Evolutionary conservation across 1,140 invertebrate species (phyloP).

Genomic region (Contarinia nasturtii): DNA sequence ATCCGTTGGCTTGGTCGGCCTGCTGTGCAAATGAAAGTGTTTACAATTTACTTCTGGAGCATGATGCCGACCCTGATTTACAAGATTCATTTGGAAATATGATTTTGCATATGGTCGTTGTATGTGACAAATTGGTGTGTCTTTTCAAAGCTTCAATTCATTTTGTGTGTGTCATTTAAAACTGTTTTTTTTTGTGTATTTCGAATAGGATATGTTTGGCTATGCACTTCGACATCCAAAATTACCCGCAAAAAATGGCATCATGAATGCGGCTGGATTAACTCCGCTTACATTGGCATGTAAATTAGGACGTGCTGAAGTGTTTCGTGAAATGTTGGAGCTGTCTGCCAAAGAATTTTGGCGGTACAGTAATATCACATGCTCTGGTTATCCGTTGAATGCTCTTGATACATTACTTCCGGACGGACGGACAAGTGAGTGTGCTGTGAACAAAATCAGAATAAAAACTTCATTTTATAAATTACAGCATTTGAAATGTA

Average conservation of each 20-base stretch:
- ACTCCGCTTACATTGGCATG: slow-evolving; percentile 92
- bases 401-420: slow-evolving; percentile 88
- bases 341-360: slow-evolving; percentile 90
- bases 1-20: slow-evolving; percentile 89
- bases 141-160: not conserved
- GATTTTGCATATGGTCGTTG: slow-evolving; percentile 96
- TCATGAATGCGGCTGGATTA: slow-evolving; percentile 71
- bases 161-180: not conserved
- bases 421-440: slow-evolving; percentile 85
- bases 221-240: slow-evolving; percentile 90
- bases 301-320: slow-evolving; percentile 82
- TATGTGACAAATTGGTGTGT: slow-evolving; percentile 82
- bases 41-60: slow-evolving; percentile 88
- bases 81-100: slow-evolving; percentile 90
- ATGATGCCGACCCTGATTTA: slow-evolving; percentile 77
- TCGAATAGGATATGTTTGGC: slow-evolving; percentile 83
- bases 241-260: slow-evolving; percentile 75
- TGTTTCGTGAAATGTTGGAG: slow-evolving; percentile 96
- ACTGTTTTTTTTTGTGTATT: slow-evolving; percentile 7
- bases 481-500: not conserved
- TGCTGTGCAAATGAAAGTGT: slow-evolving; percentile 92
- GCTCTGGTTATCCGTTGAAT: slow-evolving; percentile 90
- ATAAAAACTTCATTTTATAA: slow-evolving; percentile 1
- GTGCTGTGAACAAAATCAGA: too few species aligned
- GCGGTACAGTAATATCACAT: slow-evolving; percentile 98